Evolutionary conservation across 2,888 invertebrate species (phyloP).

Genomic region (Caradrina clavipalpis): DNA sequence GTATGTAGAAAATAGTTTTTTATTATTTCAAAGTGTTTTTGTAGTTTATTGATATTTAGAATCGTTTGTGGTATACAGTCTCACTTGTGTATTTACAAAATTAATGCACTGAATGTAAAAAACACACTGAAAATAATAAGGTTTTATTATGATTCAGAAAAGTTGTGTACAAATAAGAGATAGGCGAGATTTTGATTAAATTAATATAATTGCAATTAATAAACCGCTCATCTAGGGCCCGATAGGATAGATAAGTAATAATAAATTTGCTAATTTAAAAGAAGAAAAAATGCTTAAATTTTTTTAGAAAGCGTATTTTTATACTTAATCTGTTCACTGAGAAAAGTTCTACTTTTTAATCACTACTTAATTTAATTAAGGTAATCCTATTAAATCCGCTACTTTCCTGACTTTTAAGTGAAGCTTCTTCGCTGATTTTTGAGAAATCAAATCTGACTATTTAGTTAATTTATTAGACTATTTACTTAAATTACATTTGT

Average conservation of each 20-base stretch:
- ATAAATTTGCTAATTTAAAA: neutral
- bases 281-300: neutral
- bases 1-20: neutral
- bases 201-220: neutral
- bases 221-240: neutral
- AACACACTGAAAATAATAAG: no score
- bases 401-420: neutral
- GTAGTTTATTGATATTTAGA: neutral
- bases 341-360: neutral
- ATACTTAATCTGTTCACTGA: neutral
- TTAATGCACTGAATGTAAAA: no score
- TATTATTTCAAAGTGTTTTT: neutral
- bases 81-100: neutral
- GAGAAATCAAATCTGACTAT: neutral
- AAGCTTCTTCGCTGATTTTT: neutral
- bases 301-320: neutral
- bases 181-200: no score
- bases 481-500: no score
- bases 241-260: no score
- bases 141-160: neutral
- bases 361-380: constrained; percentile 1
- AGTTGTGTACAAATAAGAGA: neutral
- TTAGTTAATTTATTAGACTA: no score
- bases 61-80: neutral
- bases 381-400: constrained; percentile 2